Conservation (phyloP, 2,797 vertebrate species). For the Leptatherina wallacei region DNA sequence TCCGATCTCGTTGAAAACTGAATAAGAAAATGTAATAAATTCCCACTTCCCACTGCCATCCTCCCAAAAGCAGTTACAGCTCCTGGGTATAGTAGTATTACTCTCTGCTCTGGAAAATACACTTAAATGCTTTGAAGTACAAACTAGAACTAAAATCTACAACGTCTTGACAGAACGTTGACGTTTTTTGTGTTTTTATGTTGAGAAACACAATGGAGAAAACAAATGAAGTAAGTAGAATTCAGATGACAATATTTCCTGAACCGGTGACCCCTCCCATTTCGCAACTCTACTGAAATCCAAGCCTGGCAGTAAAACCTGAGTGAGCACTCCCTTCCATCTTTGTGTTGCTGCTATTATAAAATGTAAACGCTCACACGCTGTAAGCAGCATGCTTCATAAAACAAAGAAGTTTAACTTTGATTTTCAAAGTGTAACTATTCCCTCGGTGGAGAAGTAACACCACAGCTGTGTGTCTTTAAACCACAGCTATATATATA, state of each 20-base stretch:
- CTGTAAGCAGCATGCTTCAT: conserved; percentile 58
- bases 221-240: background rate
- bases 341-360: conserved; percentile 56
- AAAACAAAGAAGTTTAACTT: conserved; percentile 79
- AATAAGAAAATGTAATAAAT: background rate
- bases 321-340: conserved; percentile 34
- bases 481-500: conserved; percentile 79
- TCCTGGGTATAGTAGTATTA: background rate
- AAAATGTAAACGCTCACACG: conserved; percentile 56
- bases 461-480: conserved; percentile 75
- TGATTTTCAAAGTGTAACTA: conserved; percentile 60
- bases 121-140: background rate
- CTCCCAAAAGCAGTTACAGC: background rate
- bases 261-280: conserved; percentile 8
- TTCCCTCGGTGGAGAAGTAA: conserved; percentile 47
- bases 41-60: background rate
- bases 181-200: background rate
- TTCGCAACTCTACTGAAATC: conserved; percentile 47
- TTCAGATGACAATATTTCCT: background rate
- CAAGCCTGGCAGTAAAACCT: conserved; percentile 23
- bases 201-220: background rate
- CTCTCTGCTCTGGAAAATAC: too few relatives aligned
- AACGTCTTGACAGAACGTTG: background rate
- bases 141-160: background rate
- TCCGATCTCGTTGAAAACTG: background rate